These are phyloP conservation scores for Bothrops alternatus DNA, from an alignment of 2,797 vertebrate species.

Conservation along the genomic window DNA sequence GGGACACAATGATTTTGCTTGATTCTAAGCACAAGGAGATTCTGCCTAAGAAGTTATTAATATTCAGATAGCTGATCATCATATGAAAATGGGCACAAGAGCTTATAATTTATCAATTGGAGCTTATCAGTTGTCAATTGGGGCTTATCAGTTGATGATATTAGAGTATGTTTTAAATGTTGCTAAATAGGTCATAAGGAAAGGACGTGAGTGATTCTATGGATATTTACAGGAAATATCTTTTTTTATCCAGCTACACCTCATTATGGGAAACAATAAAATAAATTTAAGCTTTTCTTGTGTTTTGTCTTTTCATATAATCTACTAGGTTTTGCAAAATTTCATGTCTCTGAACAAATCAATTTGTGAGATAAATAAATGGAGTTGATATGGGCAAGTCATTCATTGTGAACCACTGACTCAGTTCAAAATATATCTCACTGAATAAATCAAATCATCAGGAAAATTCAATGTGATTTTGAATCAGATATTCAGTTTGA, in stretches of 20 bases:
- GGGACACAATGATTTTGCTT: not conserved
- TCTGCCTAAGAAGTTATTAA: not conserved
- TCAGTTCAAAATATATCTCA: not conserved
- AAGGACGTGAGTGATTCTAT: not conserved
- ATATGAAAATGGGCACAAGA: not conserved
- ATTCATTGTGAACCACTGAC: not conserved
- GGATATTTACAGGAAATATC: not conserved
- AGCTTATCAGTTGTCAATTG: not conserved
- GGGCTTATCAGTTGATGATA: not conserved
- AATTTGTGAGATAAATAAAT: not conserved
- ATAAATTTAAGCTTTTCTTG: not conserved
- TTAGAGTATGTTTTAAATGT: not conserved
- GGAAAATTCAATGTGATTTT: not conserved
- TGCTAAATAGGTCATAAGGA: not conserved
- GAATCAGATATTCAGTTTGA: not conserved
- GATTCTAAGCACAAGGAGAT: not conserved
- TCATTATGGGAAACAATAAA: not conserved
- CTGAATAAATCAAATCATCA: not conserved
- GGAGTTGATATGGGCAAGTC: not conserved
- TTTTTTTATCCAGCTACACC: not conserved
- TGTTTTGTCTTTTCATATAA: not conserved
- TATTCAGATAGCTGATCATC: not conserved
- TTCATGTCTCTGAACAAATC: not conserved
- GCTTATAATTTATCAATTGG: not conserved
- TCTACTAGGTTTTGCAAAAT: not conserved